These are phyloP conservation scores for Neosalanx taihuensis DNA, from an alignment of 2,797 vertebrate genomes.

Conservation along the genomic window DNA sequence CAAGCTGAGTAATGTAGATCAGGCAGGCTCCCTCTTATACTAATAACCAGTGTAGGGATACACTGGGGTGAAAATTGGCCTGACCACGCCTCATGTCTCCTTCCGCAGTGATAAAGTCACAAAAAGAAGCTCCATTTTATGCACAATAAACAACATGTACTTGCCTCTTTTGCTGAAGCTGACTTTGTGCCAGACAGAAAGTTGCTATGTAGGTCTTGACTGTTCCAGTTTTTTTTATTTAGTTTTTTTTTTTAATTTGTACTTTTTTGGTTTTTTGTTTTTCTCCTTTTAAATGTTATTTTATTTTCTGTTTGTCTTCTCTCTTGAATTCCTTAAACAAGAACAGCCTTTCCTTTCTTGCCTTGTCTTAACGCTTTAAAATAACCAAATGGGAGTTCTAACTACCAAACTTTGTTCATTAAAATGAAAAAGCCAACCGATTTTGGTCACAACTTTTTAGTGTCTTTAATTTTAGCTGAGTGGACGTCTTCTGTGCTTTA, in stretches of 20 bases:
- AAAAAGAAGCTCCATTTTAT: constrained; percentile 76
- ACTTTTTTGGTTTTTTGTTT: constrained; percentile 54
- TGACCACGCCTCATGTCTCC: constrained; percentile 46
- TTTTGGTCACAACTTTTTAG: constrained; percentile 82
- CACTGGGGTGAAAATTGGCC: constrained; percentile 39
- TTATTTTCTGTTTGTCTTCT: constrained; percentile 60
- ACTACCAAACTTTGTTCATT: constrained; percentile 90
- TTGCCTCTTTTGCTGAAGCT: constrained; percentile 79
- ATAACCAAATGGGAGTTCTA: constrained; percentile 95
- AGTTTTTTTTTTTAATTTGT: constrained; percentile 26
- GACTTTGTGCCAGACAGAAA: constrained; percentile 90
- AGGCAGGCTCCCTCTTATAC: constrained; percentile 24
- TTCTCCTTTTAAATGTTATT: constrained; percentile 39
- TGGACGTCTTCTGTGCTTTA: constrained; percentile 91
- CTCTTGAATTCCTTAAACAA: constrained; percentile 86
- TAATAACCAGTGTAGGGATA: constrained; percentile 21
- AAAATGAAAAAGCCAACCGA: constrained; percentile 81
- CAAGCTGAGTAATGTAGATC: constrained; percentile 72
- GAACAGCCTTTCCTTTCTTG: constrained; percentile 95
- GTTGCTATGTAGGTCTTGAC: constrained; percentile 84
- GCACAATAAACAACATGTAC: constrained; percentile 73
- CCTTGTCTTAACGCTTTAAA: constrained; percentile 99
- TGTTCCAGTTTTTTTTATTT: constrained; percentile 76
- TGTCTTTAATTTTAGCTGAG: constrained; percentile 86
- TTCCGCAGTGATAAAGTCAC: constrained; percentile 76